Evolutionary conservation across 1,140 invertebrate genomes (phyloP).

Genomic region (Bombus impatiens): DNA sequence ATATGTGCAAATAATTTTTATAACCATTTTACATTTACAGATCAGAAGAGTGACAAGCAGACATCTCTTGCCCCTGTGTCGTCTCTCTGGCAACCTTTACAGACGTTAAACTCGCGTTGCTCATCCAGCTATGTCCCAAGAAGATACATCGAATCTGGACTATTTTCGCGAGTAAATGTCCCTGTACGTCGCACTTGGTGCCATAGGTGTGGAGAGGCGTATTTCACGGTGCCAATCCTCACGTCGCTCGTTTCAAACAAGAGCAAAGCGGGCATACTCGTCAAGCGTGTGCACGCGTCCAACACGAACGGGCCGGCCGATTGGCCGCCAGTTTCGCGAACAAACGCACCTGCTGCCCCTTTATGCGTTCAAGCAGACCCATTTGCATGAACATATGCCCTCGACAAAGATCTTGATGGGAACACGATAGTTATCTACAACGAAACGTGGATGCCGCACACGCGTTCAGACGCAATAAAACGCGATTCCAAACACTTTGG

Average conservation of each 20-base stretch:
- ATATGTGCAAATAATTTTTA: too few species aligned
- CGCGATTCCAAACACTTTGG: conserved; percentile 14
- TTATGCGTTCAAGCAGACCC: conserved; percentile 23
- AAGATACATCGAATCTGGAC: conserved; percentile 25
- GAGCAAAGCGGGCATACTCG: background rate
- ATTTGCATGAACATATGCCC: conserved; percentile 50
- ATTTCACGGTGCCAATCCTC: conserved; percentile 42
- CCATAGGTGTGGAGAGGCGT: background rate
- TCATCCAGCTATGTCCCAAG: background rate
- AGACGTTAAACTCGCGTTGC: background rate
- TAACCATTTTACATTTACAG: too few species aligned
- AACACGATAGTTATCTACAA: conserved; percentile 57
- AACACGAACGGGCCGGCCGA: background rate
- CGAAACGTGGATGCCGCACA: conserved; percentile 35
- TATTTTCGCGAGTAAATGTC: conserved; percentile 22
- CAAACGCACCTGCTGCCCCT: conserved; percentile 52
- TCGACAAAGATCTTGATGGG: conserved; percentile 42
- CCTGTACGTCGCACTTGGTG: conserved; percentile 9
- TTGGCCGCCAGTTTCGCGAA: conserved; percentile 19
- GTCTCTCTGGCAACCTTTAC: too few species aligned
- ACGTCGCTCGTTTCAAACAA: background rate
- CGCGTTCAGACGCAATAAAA: conserved; percentile 35
- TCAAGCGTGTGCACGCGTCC: background rate
- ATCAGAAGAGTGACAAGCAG: too few species aligned
- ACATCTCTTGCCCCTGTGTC: background rate